Evolutionary conservation across 2,797 vertebrate genomes (phyloP).

Genomic region (Manis crassicaudata): DNA sequence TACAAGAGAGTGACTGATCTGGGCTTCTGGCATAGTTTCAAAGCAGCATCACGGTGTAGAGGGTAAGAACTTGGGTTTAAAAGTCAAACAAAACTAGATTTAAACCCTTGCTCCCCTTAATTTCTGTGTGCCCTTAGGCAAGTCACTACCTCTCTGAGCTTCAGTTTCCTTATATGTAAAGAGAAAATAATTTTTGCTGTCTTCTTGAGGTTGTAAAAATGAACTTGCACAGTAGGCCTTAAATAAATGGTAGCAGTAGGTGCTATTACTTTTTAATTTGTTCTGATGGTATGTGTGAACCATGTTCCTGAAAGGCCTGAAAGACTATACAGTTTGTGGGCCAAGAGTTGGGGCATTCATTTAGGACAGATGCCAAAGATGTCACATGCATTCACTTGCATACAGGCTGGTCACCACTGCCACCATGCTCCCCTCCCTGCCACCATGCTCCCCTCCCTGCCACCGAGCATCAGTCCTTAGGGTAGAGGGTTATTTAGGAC

Average conservation of each 20-base stretch:
- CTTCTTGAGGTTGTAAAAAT: background rate
- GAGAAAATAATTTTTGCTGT: background rate
- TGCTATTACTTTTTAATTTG: background rate
- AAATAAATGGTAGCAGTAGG: background rate
- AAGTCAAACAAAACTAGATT: constrained; percentile 16
- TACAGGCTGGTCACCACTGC: background rate
- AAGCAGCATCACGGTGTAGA: background rate
- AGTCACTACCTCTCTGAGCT: constrained; percentile 1
- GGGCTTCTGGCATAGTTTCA: constrained; percentile 26
- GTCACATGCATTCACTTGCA: background rate
- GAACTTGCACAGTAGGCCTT: background rate
- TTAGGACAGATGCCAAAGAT: background rate
- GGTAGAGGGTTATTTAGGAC: background rate
- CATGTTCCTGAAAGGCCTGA: background rate
- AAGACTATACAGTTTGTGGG: background rate
- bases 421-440: background rate
- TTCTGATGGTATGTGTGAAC: background rate
- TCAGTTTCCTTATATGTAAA: background rate
- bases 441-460: background rate
- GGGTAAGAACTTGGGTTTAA: constrained; percentile 31
- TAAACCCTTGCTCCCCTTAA: background rate
- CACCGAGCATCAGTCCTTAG: background rate
- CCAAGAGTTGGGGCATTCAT: background rate
- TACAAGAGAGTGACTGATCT: background rate
- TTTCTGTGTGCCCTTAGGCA: background rate